These are phyloP conservation scores for Aphaenogaster rudis DNA, from an alignment of 1,140 invertebrate genomes.

Conservation along the genomic window DNA sequence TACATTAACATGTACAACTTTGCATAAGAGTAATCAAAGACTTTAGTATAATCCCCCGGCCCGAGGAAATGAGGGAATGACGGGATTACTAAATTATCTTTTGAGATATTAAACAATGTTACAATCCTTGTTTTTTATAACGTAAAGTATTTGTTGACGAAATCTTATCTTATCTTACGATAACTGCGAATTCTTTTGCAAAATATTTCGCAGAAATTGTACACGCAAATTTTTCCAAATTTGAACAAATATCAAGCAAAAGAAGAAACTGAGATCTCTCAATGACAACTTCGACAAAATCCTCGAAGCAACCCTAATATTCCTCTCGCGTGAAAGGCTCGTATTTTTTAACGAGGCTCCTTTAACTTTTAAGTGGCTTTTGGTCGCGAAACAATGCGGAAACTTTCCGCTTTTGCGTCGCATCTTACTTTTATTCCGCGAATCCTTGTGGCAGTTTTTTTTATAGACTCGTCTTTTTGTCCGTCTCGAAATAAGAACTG, in stretches of 20 bases:
- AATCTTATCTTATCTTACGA: background rate
- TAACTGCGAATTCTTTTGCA: background rate
- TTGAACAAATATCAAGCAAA: background rate
- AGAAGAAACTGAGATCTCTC: background rate
- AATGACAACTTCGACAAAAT: constrained; percentile 33
- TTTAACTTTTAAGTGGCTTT: constrained; percentile 81
- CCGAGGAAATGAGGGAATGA: background rate
- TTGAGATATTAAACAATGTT: background rate
- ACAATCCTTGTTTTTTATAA: background rate
- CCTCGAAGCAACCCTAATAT: background rate
- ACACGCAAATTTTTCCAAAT: background rate
- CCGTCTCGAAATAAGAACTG: constrained; percentile 25
- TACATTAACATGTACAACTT: constrained; percentile 15
- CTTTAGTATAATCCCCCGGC: background rate
- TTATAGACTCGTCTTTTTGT: constrained; percentile 45
- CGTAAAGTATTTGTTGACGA: background rate
- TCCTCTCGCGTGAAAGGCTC: constrained; percentile 21
- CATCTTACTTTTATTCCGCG: constrained; percentile 43
- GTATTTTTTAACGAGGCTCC: constrained; percentile 71
- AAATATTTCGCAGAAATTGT: background rate
- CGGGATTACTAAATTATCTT: background rate
- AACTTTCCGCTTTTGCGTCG: constrained; percentile 67
- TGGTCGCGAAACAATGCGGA: constrained; percentile 76
- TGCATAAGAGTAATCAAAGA: background rate
- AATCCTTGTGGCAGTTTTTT: constrained; percentile 18